Conservation (phyloP, 2,113 vertebrate species). For the Podarcis raffonei region DNA sequence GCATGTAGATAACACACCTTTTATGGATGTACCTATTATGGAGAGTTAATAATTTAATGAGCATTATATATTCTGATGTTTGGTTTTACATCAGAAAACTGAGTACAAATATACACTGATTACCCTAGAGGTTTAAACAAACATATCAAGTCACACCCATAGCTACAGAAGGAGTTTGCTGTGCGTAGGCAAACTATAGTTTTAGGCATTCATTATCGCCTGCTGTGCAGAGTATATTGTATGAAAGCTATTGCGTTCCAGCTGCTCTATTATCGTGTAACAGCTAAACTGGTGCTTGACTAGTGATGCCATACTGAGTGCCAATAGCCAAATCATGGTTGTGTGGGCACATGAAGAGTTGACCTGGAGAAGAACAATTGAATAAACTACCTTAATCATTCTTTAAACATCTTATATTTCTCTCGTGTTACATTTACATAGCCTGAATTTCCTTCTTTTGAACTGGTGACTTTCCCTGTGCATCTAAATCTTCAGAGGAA, state of each 20-base stretch:
- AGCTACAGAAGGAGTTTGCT: not conserved
- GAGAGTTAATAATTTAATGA: not conserved
- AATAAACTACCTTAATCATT: not conserved
- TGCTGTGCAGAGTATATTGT: not conserved
- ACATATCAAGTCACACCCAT: not conserved
- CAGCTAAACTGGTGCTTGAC: not conserved
- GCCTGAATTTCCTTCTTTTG: not conserved
- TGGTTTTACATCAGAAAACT: not conserved
- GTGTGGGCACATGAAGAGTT: not conserved
- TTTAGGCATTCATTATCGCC: not conserved
- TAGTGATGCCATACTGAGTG: not conserved
- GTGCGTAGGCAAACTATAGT: not conserved
- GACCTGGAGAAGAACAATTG: not conserved
- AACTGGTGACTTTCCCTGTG: not conserved
- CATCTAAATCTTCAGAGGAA: not conserved
- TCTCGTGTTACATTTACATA: not conserved
- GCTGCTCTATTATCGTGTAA: not conserved
- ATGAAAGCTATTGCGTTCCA: not conserved
- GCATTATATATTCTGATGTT: not conserved
- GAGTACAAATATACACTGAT: not conserved
- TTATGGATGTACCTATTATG: not conserved
- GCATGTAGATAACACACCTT: not conserved
- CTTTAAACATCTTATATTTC: not conserved
- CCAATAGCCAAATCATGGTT: not conserved
- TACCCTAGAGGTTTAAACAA: not conserved